Evolutionary conservation across 2,113 vertebrate genomes (phyloP).

Genomic region (Polyodon spathula): DNA sequence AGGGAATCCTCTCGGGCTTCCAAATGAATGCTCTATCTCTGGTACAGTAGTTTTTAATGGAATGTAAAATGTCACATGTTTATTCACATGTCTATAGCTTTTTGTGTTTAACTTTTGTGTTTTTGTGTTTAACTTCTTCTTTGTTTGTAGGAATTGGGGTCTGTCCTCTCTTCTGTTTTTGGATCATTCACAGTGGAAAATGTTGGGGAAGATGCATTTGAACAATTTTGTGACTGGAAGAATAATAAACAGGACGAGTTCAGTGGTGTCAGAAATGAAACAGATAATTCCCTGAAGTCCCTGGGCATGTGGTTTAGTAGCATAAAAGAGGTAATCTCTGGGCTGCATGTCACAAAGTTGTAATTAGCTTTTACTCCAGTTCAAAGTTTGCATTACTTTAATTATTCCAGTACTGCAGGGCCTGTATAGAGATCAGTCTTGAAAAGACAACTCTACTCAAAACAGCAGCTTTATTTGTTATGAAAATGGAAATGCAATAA

Average conservation of each 20-base stretch:
- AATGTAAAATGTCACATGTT: no score
- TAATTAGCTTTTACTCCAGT: neutral
- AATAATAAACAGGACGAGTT: constrained; percentile 41
- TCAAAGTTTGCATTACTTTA: neutral
- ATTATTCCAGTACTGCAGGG: neutral
- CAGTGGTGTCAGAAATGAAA: constrained; percentile 38
- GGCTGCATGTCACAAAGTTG: neutral
- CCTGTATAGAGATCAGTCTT: no score
- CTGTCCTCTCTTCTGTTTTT: constrained; percentile 39
- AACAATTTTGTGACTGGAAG: constrained; percentile 52
- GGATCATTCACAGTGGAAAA: constrained; percentile 31
- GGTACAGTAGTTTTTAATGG: no score
- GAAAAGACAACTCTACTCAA: no score
- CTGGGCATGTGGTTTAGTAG: constrained; percentile 47
- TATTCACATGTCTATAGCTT: no score
- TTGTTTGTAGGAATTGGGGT: constrained; percentile 36
- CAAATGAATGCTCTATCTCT: no score
- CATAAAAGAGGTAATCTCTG: constrained; percentile 35
- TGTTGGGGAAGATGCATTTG: constrained; percentile 40
- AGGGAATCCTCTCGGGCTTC: no score
- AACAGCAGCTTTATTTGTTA: no score
- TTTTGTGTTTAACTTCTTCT: no score
- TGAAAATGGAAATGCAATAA: no score
- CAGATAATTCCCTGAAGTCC: constrained; percentile 36
- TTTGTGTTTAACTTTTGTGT: no score